These are phyloP conservation scores for Spinibarbus caldwelli DNA, from an alignment of 2,797 vertebrate genomes.

Conservation along the genomic window DNA sequence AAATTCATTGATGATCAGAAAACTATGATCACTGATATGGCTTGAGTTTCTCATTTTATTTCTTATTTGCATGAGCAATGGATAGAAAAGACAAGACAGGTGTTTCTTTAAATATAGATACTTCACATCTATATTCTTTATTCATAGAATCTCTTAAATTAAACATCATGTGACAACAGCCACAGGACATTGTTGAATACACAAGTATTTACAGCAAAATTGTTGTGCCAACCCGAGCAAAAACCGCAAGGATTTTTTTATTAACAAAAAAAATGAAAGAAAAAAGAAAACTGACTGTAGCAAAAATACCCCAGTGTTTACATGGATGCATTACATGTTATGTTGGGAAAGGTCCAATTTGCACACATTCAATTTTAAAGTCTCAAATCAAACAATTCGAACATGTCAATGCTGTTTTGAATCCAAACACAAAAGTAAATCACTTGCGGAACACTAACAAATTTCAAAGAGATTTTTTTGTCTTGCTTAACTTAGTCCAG, in stretches of 20 bases:
- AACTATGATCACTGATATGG: background rate
- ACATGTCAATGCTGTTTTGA: background rate
- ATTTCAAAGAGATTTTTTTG: background rate
- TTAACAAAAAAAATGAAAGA: background rate
- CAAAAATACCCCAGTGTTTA: slow-evolving; percentile 20
- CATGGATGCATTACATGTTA: background rate
- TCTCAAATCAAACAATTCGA: background rate
- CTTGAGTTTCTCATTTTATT: background rate
- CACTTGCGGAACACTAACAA: background rate
- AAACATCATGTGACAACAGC: slow-evolving; percentile 66
- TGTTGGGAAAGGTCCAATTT: background rate
- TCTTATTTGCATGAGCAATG: background rate
- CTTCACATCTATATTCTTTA: slow-evolving; percentile 37
- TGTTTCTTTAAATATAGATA: slow-evolving; percentile 47
- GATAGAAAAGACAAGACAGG: slow-evolving; percentile 24
- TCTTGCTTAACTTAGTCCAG: background rate
- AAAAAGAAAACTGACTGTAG: background rate
- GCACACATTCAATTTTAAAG: background rate
- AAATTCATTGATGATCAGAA: background rate
- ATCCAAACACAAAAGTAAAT: background rate
- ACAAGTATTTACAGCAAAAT: slow-evolving; percentile 62
- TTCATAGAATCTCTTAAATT: slow-evolving; percentile 67
- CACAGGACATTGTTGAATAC: slow-evolving; percentile 64
- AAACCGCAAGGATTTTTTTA: slow-evolving; percentile 58
- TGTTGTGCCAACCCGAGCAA: slow-evolving; percentile 57